phyloP scores from a whole-genome alignment of 1,140 invertebrate genomes.

The Atta cephalotes region DNA sequence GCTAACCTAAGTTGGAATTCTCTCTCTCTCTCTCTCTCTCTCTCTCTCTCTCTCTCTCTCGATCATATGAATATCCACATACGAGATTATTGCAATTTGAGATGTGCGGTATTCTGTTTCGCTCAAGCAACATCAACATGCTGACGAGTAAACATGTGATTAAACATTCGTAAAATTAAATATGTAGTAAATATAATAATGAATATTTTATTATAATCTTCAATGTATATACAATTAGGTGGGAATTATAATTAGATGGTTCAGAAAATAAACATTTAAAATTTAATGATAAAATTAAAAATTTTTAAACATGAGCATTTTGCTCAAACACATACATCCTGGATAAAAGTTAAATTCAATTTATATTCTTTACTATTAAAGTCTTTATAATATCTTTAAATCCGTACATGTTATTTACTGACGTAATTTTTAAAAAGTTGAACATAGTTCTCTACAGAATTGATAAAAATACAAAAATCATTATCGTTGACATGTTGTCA shows the following conservation, averaged over 20 bases:
- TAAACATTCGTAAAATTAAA: conserved; percentile 4
- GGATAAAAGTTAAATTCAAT: not conserved
- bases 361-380: not conserved
- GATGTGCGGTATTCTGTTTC: not conserved
- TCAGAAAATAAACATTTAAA: not conserved
- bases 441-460: not conserved
- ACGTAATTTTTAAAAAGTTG: not conserved
- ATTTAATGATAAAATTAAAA: not conserved
- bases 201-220: not conserved
- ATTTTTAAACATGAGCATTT: not conserved
- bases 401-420: not conserved
- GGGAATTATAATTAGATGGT: not conserved
- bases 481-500: not conserved
- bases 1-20: conserved; percentile 63
- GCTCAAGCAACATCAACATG: conserved; percentile 17
- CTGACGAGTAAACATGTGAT: conserved; percentile 37
- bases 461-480: not conserved
- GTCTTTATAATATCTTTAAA: not conserved
- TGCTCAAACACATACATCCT: not conserved
- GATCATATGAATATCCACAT: conserved; percentile 64
- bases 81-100: conserved; percentile 54
- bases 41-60: not conserved
- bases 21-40: not conserved
- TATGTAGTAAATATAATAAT: not conserved
- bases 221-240: not conserved